Evolutionary conservation across 2,888 invertebrate species (phyloP).

Genomic region (Augiades crinisus): DNA sequence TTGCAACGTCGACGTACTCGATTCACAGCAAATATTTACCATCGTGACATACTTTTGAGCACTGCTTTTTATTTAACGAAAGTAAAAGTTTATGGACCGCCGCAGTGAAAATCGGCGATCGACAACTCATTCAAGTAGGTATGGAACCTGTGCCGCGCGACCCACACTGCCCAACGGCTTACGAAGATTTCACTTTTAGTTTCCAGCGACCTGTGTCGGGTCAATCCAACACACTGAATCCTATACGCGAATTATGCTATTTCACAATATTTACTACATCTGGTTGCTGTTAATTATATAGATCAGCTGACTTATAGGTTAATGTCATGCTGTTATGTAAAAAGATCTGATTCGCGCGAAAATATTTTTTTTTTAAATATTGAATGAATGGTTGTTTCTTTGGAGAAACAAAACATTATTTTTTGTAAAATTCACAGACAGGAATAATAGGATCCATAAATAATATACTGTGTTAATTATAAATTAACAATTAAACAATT

Average conservation of each 20-base stretch:
- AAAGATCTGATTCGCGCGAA: constrained; percentile 33
- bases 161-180: constrained; percentile 60
- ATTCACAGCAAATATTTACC: neutral
- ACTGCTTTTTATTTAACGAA: constrained; percentile 38
- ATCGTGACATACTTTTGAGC: constrained; percentile 3
- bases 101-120: constrained; percentile 65
- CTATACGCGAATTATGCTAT: neutral
- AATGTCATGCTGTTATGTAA: constrained; percentile 61
- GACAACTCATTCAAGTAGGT: constrained; percentile 53
- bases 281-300: constrained; percentile 40
- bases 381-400: neutral
- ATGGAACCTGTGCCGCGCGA: constrained; percentile 57
- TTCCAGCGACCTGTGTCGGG: constrained; percentile 51
- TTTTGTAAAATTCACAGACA: neutral
- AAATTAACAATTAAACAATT: constrained; percentile 21
- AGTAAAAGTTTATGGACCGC: constrained; percentile 65
- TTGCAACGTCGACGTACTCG: too few species aligned
- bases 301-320: constrained; percentile 57
- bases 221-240: neutral
- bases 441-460: neutral
- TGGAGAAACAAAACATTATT: neutral
- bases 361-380: neutral
- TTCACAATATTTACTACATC: constrained; percentile 9
- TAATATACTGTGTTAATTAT: neutral
- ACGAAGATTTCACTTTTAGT: constrained; percentile 74